Evolutionary conservation across 2,113 vertebrate genomes (phyloP).

Genomic region (Panthera uncia): DNA sequence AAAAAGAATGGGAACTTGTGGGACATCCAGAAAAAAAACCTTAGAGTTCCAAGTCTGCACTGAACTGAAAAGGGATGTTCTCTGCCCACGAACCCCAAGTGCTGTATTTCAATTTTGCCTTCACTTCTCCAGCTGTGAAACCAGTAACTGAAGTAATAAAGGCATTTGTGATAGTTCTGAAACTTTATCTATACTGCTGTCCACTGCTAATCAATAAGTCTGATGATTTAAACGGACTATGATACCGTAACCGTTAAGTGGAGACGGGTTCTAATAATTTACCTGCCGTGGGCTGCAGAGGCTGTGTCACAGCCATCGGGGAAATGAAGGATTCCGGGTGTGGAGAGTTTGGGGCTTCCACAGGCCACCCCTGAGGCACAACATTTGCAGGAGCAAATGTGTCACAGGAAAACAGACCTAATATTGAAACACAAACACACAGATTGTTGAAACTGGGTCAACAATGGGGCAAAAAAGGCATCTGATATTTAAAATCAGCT

Average conservation of each 20-base stretch:
- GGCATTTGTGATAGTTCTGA: background rate
- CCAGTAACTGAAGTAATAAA: background rate
- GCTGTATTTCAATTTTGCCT: background rate
- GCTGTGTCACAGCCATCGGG: constrained; percentile 51
- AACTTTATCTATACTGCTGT: background rate
- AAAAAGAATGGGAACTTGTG: background rate
- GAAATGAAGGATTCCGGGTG: constrained; percentile 55
- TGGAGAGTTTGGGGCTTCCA: constrained; percentile 58
- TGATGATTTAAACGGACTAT: background rate
- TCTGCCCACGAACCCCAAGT: background rate
- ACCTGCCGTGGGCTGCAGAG: constrained; percentile 77
- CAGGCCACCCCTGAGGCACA: constrained; percentile 68
- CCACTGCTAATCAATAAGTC: background rate
- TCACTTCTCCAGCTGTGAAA: background rate
- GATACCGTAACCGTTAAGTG: background rate
- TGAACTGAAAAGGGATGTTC: background rate
- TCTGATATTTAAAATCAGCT: background rate
- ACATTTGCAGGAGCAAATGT: constrained; percentile 44
- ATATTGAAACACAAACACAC: constrained; percentile 50
- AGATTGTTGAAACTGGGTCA: background rate
- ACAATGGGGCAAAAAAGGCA: background rate
- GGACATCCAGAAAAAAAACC: background rate
- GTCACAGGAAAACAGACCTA: constrained; percentile 52
- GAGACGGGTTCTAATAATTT: background rate
- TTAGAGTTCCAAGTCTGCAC: background rate